Evolutionary conservation across 2,113 vertebrate species (phyloP), one percentile per base, ranked within the genome.

Genomic region (Eulemur macaco): DNA sequence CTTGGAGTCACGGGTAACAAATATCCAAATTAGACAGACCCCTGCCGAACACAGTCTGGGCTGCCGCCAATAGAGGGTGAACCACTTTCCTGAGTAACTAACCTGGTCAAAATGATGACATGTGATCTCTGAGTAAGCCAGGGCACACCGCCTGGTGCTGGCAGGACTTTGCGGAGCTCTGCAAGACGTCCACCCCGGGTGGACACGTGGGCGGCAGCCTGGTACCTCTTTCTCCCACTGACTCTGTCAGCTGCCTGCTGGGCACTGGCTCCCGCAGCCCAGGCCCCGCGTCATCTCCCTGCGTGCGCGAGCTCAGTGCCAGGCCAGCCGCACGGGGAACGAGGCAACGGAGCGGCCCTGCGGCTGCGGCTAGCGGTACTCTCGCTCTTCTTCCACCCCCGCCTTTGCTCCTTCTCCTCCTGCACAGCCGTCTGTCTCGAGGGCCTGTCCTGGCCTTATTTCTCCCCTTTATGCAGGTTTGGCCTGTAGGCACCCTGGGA

Each of bases 321-420:
- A n/a, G 11, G 10, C 8, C 11, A 1, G 8, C 11, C 8, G 2
- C 23, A 1, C 29, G 5, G 0, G 54, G 56, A 5, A 3, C 60
- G 54, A 64, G 21, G 6, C 15, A 34, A 34, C 0, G 6, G 54
- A 27, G n/a, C 31, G 6, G 42, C 6, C 66, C 34, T 56, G 25
- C 1, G 10, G 34, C 2, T 34, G 14, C 82, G 47, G 42, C 15
- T 23, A 29, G 18, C 3, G 27, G 52, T 13, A 6, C 34, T 47
- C 18, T 12, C 6, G 10, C 13, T 31, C 82, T 47, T 13, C 45
- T 42, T n/a, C 10, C 13, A 0, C 17, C 23, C 39, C 6, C 31
- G 17, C 21, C 1, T 0, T 8, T 17, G 27, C 63, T 50, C n/a
- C n/a, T n/a, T 60, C 31, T 64, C 12, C 31, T 89, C 13, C 13